Conservation (phyloP, 1,140 invertebrate genomes). For the Dermatophagoides farinae region DNA sequence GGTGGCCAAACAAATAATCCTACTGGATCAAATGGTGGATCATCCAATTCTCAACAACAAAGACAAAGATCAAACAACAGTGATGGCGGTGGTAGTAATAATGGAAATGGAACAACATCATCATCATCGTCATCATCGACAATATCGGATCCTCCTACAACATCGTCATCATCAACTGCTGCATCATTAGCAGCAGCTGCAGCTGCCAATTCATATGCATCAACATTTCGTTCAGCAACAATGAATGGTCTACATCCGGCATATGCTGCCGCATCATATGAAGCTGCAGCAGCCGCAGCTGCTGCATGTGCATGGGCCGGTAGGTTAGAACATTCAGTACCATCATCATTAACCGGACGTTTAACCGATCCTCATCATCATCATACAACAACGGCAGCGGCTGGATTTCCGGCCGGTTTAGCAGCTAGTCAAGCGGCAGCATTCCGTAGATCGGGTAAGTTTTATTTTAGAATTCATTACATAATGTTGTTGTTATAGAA, state of each 20-base stretch:
- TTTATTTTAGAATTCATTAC: no score
- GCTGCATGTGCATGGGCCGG: slow-evolving; percentile 1
- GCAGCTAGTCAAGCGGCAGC: slow-evolving; percentile 6
- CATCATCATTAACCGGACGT: neutral
- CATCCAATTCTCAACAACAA: neutral
- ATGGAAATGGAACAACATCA: neutral
- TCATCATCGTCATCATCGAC: slow-evolving; percentile 10
- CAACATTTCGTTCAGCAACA: slow-evolving; percentile 4
- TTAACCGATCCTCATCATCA: neutral
- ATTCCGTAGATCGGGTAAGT: slow-evolving; percentile 10
- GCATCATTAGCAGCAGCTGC: neutral
- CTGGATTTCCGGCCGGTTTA: slow-evolving; percentile 9
- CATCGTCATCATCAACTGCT: neutral
- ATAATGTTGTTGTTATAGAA: no score
- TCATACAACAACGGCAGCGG: neutral
- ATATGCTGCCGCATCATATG: neutral
- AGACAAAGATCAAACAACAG: neutral
- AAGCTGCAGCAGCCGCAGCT: neutral
- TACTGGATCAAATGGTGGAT: neutral
- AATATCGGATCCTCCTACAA: slow-evolving; percentile 11
- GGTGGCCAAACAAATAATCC: no score
- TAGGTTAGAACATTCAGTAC: slow-evolving; percentile 3
- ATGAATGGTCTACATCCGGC: slow-evolving; percentile 1
- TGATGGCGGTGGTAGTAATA: neutral
- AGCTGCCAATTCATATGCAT: neutral